Evolutionary conservation across 2,113 vertebrate genomes (phyloP).

Genomic region (Ramphastos sulfuratus): DNA sequence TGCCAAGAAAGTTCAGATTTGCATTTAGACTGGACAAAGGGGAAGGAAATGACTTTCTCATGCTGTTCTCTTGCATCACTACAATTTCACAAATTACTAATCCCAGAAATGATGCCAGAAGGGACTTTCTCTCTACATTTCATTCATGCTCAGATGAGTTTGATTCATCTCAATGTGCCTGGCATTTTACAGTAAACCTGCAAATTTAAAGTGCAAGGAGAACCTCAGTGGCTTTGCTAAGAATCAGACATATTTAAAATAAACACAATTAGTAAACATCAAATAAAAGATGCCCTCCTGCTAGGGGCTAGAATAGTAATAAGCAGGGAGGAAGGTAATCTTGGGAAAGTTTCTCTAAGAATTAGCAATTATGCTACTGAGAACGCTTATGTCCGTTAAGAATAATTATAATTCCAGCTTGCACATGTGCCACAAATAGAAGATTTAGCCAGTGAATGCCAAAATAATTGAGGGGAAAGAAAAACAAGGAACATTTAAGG

Average conservation of each 20-base stretch:
- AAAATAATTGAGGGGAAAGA: neutral
- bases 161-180: slow-evolving; percentile 65
- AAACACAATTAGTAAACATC: slow-evolving; percentile 52
- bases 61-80: slow-evolving; percentile 64
- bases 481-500: neutral
- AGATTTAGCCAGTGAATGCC: neutral
- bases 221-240: slow-evolving; percentile 27
- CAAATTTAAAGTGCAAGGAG: slow-evolving; percentile 46
- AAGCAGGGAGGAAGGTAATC: neutral
- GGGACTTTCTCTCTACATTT: slow-evolving; percentile 58
- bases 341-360: slow-evolving; percentile 8
- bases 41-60: slow-evolving; percentile 69
- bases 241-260: slow-evolving; percentile 36
- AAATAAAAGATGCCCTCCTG: neutral
- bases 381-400: neutral
- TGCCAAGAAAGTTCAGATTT: slow-evolving; percentile 78
- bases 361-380: neutral
- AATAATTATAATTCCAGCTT: neutral
- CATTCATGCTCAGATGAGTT: slow-evolving; percentile 60
- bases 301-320: neutral
- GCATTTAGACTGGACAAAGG: slow-evolving; percentile 81
- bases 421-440: neutral
- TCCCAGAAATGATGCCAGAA: slow-evolving; percentile 72
- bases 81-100: slow-evolving; percentile 73
- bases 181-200: slow-evolving; percentile 55